Evolutionary conservation across 2,797 vertebrate species (phyloP).

Genomic region (Gymnocypris eckloni): DNA sequence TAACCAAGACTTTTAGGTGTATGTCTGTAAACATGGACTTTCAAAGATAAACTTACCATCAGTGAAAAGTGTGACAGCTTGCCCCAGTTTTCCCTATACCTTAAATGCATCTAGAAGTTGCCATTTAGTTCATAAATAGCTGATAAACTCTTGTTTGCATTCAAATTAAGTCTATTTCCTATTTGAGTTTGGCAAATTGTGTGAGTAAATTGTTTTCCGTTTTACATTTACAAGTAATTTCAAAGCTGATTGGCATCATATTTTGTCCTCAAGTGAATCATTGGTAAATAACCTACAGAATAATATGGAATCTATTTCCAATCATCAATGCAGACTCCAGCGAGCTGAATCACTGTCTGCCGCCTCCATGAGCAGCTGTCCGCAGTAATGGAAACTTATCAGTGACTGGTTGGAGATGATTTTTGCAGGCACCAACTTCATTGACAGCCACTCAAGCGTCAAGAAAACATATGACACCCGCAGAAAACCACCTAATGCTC

Average conservation of each 20-base stretch:
- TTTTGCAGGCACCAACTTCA: slow-evolving; percentile 5
- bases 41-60: background rate
- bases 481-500: background rate
- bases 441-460: background rate
- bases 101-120: background rate
- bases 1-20: background rate
- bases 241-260: slow-evolving; percentile 19
- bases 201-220: background rate
- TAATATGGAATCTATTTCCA: slow-evolving; percentile 40
- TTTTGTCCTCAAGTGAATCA: slow-evolving; percentile 6
- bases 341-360: slow-evolving; percentile 42
- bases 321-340: slow-evolving; percentile 14
- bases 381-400: background rate
- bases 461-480: background rate
- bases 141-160: slow-evolving; percentile 1
- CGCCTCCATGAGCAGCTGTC: slow-evolving; percentile 13
- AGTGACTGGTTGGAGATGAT: slow-evolving; percentile 6
- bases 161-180: slow-evolving; percentile 1
- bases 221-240: background rate
- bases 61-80: background rate
- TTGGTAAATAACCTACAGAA: background rate
- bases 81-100: background rate
- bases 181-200: slow-evolving; percentile 2
- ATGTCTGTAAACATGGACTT: background rate
- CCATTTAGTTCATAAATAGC: background rate